Evolutionary conservation across 2,888 invertebrate species (phyloP).

Genomic region (Ommatoiulus sabulosus): DNA sequence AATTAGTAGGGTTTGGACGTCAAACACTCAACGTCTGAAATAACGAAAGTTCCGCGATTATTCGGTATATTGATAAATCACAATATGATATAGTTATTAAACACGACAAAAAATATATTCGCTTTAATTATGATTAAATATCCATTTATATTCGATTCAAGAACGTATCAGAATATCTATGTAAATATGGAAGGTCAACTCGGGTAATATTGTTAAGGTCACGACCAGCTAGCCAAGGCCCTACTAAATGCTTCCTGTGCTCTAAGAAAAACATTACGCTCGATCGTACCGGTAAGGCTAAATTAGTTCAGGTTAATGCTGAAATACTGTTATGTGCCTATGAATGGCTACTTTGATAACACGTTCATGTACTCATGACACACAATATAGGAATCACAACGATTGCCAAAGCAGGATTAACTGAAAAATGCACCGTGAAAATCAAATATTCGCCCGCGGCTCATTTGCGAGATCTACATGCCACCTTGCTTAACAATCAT

Average conservation of each 20-base stretch:
- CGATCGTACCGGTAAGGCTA: conserved; percentile 37
- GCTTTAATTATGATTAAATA: conserved; percentile 37
- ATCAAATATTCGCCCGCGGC: not conserved
- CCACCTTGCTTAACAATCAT: not conserved
- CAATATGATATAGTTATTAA: conserved; percentile 47
- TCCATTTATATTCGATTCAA: conserved; percentile 38
- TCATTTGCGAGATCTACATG: not conserved
- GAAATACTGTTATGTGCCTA: conserved; percentile 32
- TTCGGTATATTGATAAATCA: conserved; percentile 37
- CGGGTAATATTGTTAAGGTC: conserved; percentile 33
- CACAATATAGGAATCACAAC: conserved; percentile 23
- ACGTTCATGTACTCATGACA: conserved; percentile 22
- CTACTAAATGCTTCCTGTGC: conserved; percentile 19
- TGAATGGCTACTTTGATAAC: conserved; percentile 37
- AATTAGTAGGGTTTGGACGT: conserved; percentile 5
- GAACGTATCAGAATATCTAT: conserved; percentile 47
- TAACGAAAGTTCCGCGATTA: not conserved
- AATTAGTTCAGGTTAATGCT: conserved; percentile 48
- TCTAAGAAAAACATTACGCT: conserved; percentile 10
- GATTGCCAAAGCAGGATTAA: conserved; percentile 47
- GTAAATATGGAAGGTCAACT: conserved; percentile 47
- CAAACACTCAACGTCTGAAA: not conserved
- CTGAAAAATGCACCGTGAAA: not conserved
- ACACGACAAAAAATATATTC: conserved; percentile 47
- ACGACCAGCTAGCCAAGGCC: conserved; percentile 25